Base-by-base conservation (phyloP, 2,797 vertebrate genomes). In the Crenichthys baileyi region DNA sequence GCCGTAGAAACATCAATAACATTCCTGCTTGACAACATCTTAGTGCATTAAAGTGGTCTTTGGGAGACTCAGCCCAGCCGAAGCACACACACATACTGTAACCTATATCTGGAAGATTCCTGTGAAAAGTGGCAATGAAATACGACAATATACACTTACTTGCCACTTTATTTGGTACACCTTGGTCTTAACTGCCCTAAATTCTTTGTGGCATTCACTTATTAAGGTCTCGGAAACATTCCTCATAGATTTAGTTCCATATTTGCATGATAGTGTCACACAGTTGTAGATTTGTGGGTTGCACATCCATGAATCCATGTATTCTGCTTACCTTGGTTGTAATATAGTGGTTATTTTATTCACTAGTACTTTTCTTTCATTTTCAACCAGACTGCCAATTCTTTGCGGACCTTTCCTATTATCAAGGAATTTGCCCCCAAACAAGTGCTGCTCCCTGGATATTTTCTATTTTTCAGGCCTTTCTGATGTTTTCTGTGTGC, bases 1-100 rank as follows among this genome's bases (percentile, higher is more conserved):
- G 93, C 95, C 94, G 93, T 95, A 96, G 95, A 96, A 96, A 96
- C 95, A 95, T 96, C 94, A 96, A 96, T 96, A 96, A 95, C 94
- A 94, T 96, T 95, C 93, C 92, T 95, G 93, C 93, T 95, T 87
- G 92, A 96, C 95, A 96, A 88, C 94, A 95, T 95, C 94, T 96
- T 94, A 93, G 93, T 93, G 93, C 93, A 94, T 94, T 95, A 95
- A 95, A 95, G 93, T 94, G 92, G 89, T 94, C 90, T 85, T 92
- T 92, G 84, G 87, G 92, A 94, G 90, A 90, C 85, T 88, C 44
- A 48, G 83, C 84, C 76, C 82, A 79, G 79, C 84, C 75, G n/a
- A 79, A 29, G 24, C 50, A 15, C 48, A 73, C 78, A 48, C 78
- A 70, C 72, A 80, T 77, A 63, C 63, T 76, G 72, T 79, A 70